Conservation (phyloP, 2,888 invertebrate species). For the Aleiodes leptofemur region DNA sequence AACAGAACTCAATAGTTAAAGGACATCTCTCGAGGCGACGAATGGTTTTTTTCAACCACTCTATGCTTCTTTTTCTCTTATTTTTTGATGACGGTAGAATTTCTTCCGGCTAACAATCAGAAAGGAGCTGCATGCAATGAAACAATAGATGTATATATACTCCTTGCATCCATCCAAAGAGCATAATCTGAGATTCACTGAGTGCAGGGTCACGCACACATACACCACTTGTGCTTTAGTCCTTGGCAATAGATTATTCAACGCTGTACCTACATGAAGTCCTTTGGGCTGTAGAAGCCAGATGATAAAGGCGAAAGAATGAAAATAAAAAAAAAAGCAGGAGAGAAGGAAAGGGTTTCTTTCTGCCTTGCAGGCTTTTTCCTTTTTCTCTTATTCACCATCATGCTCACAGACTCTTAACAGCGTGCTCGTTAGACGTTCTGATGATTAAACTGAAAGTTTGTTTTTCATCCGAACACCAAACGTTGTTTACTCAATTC, state of each 20-base stretch:
- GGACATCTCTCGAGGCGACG: slow-evolving; percentile 45
- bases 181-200: slow-evolving; percentile 50
- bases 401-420: slow-evolving; percentile 6
- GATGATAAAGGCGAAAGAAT: background rate
- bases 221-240: slow-evolving; percentile 3
- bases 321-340: background rate
- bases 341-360: background rate
- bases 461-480: slow-evolving; percentile 23
- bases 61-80: slow-evolving; percentile 31
- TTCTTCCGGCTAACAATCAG: slow-evolving; percentile 37
- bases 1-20: slow-evolving; percentile 41
- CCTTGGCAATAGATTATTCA: slow-evolving; percentile 20
- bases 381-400: slow-evolving; percentile 24
- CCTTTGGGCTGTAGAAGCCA: slow-evolving; percentile 4
- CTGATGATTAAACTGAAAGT: slow-evolving; percentile 10
- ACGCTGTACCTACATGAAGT: slow-evolving; percentile 2
- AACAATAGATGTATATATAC: slow-evolving; percentile 54
- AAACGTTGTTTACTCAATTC: background rate
- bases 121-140: slow-evolving; percentile 28
- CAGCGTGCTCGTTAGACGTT: slow-evolving; percentile 43
- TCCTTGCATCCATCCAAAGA: slow-evolving; percentile 36
- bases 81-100: slow-evolving; percentile 41
- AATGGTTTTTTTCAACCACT: slow-evolving; percentile 17
- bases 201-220: slow-evolving; percentile 47
- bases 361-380: slow-evolving; percentile 10